phyloP scores from a whole-genome alignment of 2,888 invertebrate genomes.

The Neelides folsomi region DNA sequence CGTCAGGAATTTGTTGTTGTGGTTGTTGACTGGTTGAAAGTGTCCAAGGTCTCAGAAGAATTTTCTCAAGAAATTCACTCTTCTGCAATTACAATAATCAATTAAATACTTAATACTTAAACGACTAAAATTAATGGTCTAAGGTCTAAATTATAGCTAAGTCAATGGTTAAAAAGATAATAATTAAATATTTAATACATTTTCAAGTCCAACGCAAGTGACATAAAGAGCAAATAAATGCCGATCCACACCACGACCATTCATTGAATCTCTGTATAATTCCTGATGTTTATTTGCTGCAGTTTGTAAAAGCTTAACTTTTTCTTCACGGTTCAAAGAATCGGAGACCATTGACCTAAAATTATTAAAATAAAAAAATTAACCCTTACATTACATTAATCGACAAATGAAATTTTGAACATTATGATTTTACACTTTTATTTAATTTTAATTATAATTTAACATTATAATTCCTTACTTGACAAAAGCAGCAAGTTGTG shows the following conservation, averaged over 20 bases:
- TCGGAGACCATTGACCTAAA: slow-evolving; percentile 37
- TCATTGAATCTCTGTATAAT: slow-evolving; percentile 42
- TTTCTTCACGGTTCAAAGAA: slow-evolving; percentile 34
- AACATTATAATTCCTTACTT: slow-evolving; percentile 34
- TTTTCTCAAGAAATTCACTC: slow-evolving; percentile 40
- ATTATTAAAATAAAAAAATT: neutral
- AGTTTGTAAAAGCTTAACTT: slow-evolving; percentile 36
- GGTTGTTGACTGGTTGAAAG: slow-evolving; percentile 43
- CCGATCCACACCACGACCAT: slow-evolving; percentile 41
- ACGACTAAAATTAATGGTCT: neutral
- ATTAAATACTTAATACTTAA: neutral
- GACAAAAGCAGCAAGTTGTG: slow-evolving; percentile 38
- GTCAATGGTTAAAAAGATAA: too few relatives aligned
- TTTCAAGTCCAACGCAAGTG: slow-evolving; percentile 39
- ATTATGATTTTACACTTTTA: too few relatives aligned
- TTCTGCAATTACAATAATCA: slow-evolving; percentile 34
- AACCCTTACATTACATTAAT: neutral
- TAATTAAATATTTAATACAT: slow-evolving; percentile 36
- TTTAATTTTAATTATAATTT: neutral
- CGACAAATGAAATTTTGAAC: too few relatives aligned
- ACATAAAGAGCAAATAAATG: slow-evolving; percentile 43
- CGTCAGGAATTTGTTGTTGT: slow-evolving; percentile 40
- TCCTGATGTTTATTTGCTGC: slow-evolving; percentile 39
- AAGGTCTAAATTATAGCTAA: too few relatives aligned
- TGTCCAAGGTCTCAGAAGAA: slow-evolving; percentile 41